Conservation (phyloP, 2,797 vertebrate genomes). For the Gastrophryne carolinensis region DNA sequence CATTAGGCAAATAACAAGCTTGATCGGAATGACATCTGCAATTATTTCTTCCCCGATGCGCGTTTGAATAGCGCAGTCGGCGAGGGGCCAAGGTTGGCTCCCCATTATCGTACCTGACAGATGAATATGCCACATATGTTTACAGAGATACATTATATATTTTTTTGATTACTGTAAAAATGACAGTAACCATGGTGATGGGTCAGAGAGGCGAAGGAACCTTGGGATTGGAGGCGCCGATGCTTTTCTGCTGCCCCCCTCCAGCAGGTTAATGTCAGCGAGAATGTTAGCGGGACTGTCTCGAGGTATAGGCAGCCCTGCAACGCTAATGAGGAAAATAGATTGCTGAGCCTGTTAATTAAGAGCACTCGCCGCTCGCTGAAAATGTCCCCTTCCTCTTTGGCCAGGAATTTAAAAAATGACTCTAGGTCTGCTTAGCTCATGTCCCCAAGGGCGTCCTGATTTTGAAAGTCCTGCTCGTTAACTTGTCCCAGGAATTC, state of each 20-base stretch:
- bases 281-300: slow-evolving; percentile 16
- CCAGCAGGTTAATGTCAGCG: slow-evolving; percentile 26
- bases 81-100: slow-evolving; percentile 67
- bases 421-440: too few relatives aligned
- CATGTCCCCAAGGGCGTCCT: too few relatives aligned
- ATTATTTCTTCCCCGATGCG: slow-evolving; percentile 73
- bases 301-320: slow-evolving; percentile 20
- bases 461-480: too few relatives aligned
- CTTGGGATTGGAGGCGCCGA: background rate
- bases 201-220: slow-evolving; percentile 61
- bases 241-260: background rate
- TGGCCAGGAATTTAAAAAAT: too few relatives aligned
- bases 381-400: too few relatives aligned
- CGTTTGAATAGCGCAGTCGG: slow-evolving; percentile 70
- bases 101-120: slow-evolving; percentile 71
- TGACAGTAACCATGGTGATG: slow-evolving; percentile 71
- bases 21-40: slow-evolving; percentile 72
- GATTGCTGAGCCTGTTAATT: slow-evolving; percentile 47
- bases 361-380: too few relatives aligned
- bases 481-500: too few relatives aligned
- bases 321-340: slow-evolving; percentile 46
- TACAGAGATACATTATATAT: slow-evolving; percentile 51
- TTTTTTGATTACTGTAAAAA: slow-evolving; percentile 23
- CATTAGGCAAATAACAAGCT: slow-evolving; percentile 73
- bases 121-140: slow-evolving; percentile 68